A percentile compares a stretch with the other conserved stretches of the same genome.
Conservation (phyloP, 2,888 invertebrate genomes). For the Druceiella hillmani region DNA sequence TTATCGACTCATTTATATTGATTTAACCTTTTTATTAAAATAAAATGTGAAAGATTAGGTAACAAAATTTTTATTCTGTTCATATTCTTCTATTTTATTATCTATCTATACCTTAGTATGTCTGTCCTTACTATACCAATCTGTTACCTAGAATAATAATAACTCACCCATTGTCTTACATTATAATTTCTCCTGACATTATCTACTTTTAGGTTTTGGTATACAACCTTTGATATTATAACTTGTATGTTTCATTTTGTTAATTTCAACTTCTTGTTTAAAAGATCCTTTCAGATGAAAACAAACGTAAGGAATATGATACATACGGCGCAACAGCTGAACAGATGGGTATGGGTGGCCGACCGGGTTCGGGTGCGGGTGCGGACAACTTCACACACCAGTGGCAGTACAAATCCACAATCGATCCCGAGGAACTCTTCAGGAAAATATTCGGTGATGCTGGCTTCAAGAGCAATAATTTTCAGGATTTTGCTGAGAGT, state of each 20-base stretch:
- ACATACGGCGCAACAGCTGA: conserved; percentile 86
- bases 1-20: no score
- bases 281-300: conserved; percentile 83
- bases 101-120: no score
- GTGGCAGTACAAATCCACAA: conserved; percentile 82
- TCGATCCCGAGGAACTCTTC: conserved; percentile 96
- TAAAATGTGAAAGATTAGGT: no score
- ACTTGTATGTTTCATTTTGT: conserved; percentile 4
- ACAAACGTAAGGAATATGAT: conserved; percentile 89
- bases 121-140: no score
- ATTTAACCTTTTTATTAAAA: no score
- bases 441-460: conserved; percentile 92
- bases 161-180: not conserved
- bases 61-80: no score
- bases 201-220: no score
- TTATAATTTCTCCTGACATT: not conserved
- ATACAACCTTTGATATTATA: no score
- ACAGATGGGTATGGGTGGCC: conserved; percentile 72
- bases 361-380: conserved; percentile 41
- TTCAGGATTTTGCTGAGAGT: conserved; percentile 84
- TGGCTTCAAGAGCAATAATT: conserved; percentile 61
- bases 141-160: not conserved
- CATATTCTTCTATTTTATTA: no score
- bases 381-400: conserved; percentile 63
- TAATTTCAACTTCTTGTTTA: conserved; percentile 13